phyloP scores from a whole-genome alignment of 2,888 invertebrate genomes.

The Caenorhabditis drosophilae region DNA sequence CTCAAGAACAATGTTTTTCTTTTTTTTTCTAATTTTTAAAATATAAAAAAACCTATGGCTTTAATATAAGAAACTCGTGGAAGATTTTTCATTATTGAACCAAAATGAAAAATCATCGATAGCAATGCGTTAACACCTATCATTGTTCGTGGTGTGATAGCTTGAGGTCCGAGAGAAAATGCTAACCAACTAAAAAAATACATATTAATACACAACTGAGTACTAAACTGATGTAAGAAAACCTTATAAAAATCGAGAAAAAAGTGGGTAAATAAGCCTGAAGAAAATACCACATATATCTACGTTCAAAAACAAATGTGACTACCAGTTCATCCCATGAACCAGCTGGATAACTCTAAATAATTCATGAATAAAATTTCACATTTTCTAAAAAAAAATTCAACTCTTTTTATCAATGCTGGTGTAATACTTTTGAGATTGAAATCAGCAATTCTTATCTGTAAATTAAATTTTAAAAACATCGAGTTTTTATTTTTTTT shows the following conservation, averaged over 20 bases:
- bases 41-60: constrained; percentile 38
- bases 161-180: constrained; percentile 53
- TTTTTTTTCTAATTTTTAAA: background rate
- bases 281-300: constrained; percentile 55
- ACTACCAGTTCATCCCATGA: constrained; percentile 54
- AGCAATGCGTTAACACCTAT: constrained; percentile 57
- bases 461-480: too few species aligned
- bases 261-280: constrained; percentile 58
- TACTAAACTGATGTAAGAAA: too few species aligned
- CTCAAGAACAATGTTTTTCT: constrained; percentile 9
- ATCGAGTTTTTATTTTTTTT: background rate
- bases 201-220: too few species aligned
- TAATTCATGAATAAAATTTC: background rate
- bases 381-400: background rate
- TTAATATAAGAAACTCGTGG: constrained; percentile 56
- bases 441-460: constrained; percentile 48
- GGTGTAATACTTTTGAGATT: constrained; percentile 38
- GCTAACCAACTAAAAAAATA: constrained; percentile 53
- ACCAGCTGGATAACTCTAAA: constrained; percentile 47
- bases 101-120: constrained; percentile 58
- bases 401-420: constrained; percentile 32
- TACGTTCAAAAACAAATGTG: constrained; percentile 46
- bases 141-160: constrained; percentile 58
- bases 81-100: constrained; percentile 52
- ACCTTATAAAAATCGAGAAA: constrained; percentile 59